Evolutionary conservation across 2,797 vertebrate genomes (phyloP), one percentile per base, ranked within the genome.

Genomic region (Thalassophryne amazonica): DNA sequence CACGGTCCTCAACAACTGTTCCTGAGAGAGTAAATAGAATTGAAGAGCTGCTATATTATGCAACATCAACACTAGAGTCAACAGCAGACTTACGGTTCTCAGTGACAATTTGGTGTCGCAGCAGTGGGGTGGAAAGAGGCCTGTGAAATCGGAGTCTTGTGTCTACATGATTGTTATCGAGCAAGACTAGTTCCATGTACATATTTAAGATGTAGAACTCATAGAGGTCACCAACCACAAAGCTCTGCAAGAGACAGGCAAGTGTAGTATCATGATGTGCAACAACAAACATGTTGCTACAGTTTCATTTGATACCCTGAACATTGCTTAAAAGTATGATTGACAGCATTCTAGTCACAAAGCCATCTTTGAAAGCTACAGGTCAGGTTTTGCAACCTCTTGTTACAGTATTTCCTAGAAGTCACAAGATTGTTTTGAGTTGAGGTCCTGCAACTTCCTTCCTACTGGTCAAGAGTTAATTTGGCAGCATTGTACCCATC

Each of bases 1-100:
- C 1, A 4, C 23, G 48, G 11, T 89, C 88, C 2, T 82, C 77
- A 34, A 66, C 38, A 39, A 80, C 23, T 0, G 89, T 90, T 30
- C 84, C 90, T 92, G 63, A 19, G 60, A 49, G 5, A 1, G 31
- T 17, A 18, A 10, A 9, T 11, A 1, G 24, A 3, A 24, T 9
- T 24, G 24, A 8, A 12, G 20, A 22, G 13, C 7, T n/a, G 14
- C 3, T 49, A 16, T 3, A 34, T n/a, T 14, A 14, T 10, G 8
- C 21, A 16, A 4, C 7, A 5, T 8, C 8, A 3, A 8, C 4
- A 10, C n/a, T 18, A 28, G 17, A 37, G 2, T 29, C 1, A 2
- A 4, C 1, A 4, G 4, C 16, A 9, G 5, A 12, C 74, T 58
- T 40, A 78, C 33, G 38, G 49, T 88, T 65, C 0, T 62, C 37